Conservation (phyloP, 2,797 vertebrate genomes). For the Botia kubotai region DNA sequence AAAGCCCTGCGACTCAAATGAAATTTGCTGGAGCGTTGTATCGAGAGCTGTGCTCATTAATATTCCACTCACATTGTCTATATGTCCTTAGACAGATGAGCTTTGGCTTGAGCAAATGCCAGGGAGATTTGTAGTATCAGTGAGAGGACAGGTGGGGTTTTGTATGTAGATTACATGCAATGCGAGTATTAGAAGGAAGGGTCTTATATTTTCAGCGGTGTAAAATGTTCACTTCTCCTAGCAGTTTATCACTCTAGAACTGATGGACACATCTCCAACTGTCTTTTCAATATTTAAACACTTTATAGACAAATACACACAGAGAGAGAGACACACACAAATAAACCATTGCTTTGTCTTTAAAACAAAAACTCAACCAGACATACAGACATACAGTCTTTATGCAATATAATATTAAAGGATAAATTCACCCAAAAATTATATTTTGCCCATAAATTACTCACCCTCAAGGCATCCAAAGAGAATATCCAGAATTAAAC, state of each 20-base stretch:
- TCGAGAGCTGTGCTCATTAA: background rate
- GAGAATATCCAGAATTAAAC: too few species aligned
- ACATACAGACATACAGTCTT: too few species aligned
- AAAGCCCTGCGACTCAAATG: background rate
- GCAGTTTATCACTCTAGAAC: constrained; percentile 15
- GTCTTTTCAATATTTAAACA: background rate
- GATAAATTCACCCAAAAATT: too few species aligned
- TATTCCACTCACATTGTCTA: background rate
- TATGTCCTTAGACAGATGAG: constrained; percentile 9
- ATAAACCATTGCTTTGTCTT: too few species aligned
- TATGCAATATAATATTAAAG: too few species aligned
- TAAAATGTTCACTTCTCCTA: constrained; percentile 6
- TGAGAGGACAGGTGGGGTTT: background rate
- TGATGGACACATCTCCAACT: background rate
- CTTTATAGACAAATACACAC: too few species aligned
- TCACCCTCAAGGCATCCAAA: too few species aligned
- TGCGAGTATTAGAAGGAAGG: background rate
- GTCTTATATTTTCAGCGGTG: background rate
- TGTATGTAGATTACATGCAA: background rate
- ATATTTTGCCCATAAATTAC: too few species aligned
- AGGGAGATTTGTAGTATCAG: constrained; percentile 5
- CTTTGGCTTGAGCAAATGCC: constrained; percentile 7
- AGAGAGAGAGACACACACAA: too few species aligned
- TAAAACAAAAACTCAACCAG: too few species aligned
- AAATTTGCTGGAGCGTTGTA: background rate